phyloP scores from a whole-genome alignment of 2,113 vertebrate species.

The Aspiorhynchus laticeps region DNA sequence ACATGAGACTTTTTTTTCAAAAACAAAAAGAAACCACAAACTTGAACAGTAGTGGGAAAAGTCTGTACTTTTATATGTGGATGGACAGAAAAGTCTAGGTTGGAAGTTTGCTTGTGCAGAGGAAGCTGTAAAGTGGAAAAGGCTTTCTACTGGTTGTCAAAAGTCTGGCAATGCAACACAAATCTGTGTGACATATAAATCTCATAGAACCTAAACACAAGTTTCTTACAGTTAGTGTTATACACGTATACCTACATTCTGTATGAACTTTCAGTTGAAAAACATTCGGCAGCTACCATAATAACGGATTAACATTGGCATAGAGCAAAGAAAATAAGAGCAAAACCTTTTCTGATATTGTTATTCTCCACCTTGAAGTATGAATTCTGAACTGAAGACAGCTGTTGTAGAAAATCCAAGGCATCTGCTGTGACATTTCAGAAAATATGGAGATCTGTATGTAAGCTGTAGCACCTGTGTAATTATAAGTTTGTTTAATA shows the following conservation, averaged over 20 bases:
- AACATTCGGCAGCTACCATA: background rate
- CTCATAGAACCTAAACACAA: background rate
- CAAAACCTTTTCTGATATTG: background rate
- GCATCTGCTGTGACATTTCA: background rate
- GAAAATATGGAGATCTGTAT: background rate
- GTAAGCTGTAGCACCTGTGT: background rate
- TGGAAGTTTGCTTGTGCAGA: background rate
- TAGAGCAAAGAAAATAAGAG: background rate
- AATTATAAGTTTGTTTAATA: background rate
- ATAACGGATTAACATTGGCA: background rate
- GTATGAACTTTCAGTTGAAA: background rate
- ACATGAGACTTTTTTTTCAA: background rate
- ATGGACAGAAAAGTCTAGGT: background rate
- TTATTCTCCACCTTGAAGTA: background rate
- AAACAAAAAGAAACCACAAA: background rate
- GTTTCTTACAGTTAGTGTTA: background rate
- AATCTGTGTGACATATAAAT: background rate
- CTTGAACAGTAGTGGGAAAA: background rate
- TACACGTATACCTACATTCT: background rate
- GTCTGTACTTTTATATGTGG: background rate
- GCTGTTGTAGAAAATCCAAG: background rate
- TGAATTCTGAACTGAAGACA: background rate
- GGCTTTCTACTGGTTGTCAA: background rate
- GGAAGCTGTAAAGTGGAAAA: background rate
- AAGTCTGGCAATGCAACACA: slow-evolving; percentile 6